A percentile compares a stretch with the other conserved stretches of the same genome.
phyloP scores from a whole-genome alignment of 2,797 vertebrate genomes.

The Galago senegalensis region DNA sequence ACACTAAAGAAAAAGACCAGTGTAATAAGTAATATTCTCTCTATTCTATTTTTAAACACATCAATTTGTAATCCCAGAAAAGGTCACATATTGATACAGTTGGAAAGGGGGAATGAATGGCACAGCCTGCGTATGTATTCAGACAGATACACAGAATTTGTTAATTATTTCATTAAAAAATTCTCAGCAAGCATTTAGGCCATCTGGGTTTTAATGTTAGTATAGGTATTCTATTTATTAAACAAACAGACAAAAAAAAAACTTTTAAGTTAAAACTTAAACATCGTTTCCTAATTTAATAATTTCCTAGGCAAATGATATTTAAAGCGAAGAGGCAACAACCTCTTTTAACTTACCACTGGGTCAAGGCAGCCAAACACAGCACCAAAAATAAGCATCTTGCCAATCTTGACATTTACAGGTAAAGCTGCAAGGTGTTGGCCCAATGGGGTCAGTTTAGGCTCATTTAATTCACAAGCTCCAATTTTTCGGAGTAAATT shows the following conservation, averaged over 20 bases:
- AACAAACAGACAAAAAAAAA: not conserved
- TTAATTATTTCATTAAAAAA: conserved; percentile 17
- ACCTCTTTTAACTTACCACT: conserved; percentile 91
- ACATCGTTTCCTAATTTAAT: conserved; percentile 8
- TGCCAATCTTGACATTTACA: conserved; percentile 98
- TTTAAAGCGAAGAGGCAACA: not conserved
- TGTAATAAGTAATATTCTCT: not conserved
- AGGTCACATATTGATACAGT: not conserved
- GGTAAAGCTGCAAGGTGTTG: conserved; percentile 97
- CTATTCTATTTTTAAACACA: not conserved
- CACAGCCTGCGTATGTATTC: not conserved
- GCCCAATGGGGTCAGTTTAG: conserved; percentile 95
- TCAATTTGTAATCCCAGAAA: not conserved
- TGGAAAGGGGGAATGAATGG: not conserved
- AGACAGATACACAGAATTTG: not conserved
- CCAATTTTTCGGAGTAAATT: conserved; percentile 95
- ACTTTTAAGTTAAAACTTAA: not conserved
- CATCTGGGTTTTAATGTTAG: not conserved
- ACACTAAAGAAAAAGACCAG: not conserved
- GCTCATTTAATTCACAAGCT: conserved; percentile 93
- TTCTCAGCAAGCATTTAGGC: conserved; percentile 14
- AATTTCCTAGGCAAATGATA: not conserved
- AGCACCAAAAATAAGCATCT: conserved; percentile 99
- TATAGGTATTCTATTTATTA: not conserved
- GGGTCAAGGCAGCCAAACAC: conserved; percentile 98